Percentiles rank a stretch among this genome's conserved stretches.
Evolutionary conservation across 2,797 vertebrate genomes (phyloP).

Genomic region (Glossophaga mutica): DNA sequence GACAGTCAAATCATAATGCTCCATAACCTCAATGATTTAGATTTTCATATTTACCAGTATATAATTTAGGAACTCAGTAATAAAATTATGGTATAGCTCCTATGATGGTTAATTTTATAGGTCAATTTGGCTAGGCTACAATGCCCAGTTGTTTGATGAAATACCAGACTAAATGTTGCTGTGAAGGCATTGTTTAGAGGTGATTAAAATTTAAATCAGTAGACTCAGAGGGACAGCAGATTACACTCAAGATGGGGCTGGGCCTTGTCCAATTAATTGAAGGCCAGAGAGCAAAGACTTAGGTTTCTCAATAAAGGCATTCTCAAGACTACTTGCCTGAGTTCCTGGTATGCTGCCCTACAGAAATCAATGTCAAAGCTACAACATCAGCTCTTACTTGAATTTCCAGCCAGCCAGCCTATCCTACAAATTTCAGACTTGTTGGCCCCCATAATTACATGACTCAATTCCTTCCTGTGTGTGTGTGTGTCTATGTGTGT

Average conservation of each 20-base stretch:
- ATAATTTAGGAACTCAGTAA: neutral
- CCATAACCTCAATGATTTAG: neutral
- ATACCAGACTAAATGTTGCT: neutral
- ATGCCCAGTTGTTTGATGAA: neutral
- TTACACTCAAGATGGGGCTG: neutral
- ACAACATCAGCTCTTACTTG: neutral
- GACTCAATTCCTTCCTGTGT: neutral
- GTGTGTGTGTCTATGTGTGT: neutral
- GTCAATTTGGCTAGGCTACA: neutral
- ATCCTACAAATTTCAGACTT: neutral
- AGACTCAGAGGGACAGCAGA: neutral
- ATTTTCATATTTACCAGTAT: neutral
- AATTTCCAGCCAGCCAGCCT: neutral
- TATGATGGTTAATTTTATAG: neutral
- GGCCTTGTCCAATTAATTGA: neutral
- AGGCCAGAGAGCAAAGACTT: neutral
- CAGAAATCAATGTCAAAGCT: neutral
- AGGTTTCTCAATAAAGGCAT: neutral
- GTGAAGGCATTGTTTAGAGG: neutral
- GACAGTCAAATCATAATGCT: conserved; percentile 3
- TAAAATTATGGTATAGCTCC: neutral
- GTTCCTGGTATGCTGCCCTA: neutral
- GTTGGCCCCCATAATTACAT: neutral
- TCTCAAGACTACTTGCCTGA: neutral
- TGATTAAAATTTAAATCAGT: neutral